Evolutionary conservation across 2,888 invertebrate genomes (phyloP).

Genomic region (Torymus texanus): DNA sequence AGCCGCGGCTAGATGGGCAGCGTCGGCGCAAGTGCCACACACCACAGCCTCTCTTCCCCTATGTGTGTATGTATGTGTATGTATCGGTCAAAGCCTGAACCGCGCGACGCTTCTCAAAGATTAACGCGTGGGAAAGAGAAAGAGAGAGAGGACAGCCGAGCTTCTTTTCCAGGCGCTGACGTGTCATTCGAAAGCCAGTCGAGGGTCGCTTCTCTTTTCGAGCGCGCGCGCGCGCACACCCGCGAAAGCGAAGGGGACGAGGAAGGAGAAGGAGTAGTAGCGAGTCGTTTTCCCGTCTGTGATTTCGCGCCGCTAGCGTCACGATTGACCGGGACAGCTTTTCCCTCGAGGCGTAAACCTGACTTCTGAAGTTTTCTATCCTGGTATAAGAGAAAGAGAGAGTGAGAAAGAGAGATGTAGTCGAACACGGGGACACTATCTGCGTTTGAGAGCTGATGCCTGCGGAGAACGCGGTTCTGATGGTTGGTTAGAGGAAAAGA

Average conservation of each 20-base stretch:
- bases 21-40: not conserved
- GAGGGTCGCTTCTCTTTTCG: too few species aligned
- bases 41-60: too few species aligned
- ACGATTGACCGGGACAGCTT: slow-evolving; percentile 32
- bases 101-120: slow-evolving; percentile 39
- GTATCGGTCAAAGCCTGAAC: slow-evolving; percentile 49
- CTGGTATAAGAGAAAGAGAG: too few species aligned
- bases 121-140: slow-evolving; percentile 16
- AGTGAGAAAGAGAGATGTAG: too few species aligned
- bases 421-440: too few species aligned
- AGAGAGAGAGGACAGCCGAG: not conserved
- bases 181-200: slow-evolving; percentile 37
- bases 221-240: too few species aligned
- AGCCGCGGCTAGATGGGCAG: slow-evolving; percentile 3
- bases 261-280: too few species aligned
- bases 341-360: not conserved
- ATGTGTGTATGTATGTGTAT: not conserved
- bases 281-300: not conserved
- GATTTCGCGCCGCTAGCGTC: not conserved
- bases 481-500: too few species aligned
- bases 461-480: too few species aligned
- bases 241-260: too few species aligned
- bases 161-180: slow-evolving; percentile 40
- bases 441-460: too few species aligned
- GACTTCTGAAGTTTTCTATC: too few species aligned